These are phyloP conservation scores for Elgaria multicarinata DNA, from an alignment of 2,113 vertebrate species.

Conservation along the genomic window DNA sequence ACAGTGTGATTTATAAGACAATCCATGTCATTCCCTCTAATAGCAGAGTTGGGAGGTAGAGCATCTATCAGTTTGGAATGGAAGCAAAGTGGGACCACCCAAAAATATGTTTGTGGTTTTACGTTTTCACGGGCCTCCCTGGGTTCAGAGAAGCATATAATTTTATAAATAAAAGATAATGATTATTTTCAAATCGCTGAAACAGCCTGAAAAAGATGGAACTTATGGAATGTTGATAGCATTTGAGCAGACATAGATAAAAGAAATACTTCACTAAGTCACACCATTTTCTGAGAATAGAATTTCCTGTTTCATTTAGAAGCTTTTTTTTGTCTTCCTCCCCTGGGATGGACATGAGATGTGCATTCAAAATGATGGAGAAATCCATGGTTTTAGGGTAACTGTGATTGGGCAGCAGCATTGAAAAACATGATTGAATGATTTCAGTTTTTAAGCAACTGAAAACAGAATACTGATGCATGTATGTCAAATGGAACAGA, in stretches of 20 bases:
- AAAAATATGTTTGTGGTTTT: neutral
- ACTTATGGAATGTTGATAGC: neutral
- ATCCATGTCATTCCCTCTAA: neutral
- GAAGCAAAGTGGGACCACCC: neutral
- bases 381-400: no score
- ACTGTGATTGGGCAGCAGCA: no score
- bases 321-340: neutral
- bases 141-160: neutral
- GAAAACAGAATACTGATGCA: no score
- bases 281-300: neutral
- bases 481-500: no score
- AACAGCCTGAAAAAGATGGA: neutral
- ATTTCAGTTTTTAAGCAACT: no score
- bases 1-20: slow-evolving; percentile 51
- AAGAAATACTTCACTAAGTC: neutral
- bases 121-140: neutral
- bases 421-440: neutral
- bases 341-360: neutral
- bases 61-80: neutral
- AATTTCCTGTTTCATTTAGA: neutral
- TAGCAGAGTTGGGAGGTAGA: neutral
- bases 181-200: neutral
- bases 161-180: neutral
- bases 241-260: neutral
- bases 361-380: neutral